Base-by-base conservation (phyloP, 35 echinoderm and acorn worm species). In the Apostichopus californicus region DNA sequence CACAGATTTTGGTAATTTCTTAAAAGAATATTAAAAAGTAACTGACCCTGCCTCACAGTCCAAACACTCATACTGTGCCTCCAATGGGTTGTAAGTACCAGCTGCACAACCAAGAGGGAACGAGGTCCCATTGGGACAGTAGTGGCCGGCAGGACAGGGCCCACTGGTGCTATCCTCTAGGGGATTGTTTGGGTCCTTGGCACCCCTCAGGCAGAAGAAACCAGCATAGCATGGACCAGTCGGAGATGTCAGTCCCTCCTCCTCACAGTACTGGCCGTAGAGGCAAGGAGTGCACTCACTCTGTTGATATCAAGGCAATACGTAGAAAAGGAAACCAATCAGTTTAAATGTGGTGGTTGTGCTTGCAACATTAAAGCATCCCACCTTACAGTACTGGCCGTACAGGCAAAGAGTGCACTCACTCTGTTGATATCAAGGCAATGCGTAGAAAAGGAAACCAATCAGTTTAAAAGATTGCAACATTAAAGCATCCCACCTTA, bases 41-140 rank as follows among this genome's bases (percentile, higher is more conserved):
- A 63, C 96, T 87, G 92, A 98, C 96, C 96, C 94, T 91, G 94
- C 83, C 87, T 95, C 94, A 96, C 96, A 98, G 18, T 89, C 92
- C 13, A 92, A 18, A 55, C 96, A 98, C 77, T 98, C 94, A 12
- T 26, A 89, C 58, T 98, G 96, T 11, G 94, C 96, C 13, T 89
- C 90, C 78, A 90, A 80, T 61, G 95, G 93, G 64, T 98, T 98
- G 80, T 98, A 98, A 2, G 96, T 98, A 5, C 96, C 96, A 5
- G 96, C 92, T 9, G 79, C 85, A 86, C 96, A 98, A 3, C 90
- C 94, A n/a, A 98, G 80, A 70, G 96, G 96, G 81, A 93, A 98
- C 10, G 96, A 98, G 8, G 96, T 98, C 9, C 96, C 96, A 57
- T 92, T 92, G 64, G 94, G 92, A 87, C 96, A 98, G 90, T 95